Evolutionary conservation across 2,888 invertebrate genomes (phyloP).

Genomic region (Sarcophaga variegata): DNA sequence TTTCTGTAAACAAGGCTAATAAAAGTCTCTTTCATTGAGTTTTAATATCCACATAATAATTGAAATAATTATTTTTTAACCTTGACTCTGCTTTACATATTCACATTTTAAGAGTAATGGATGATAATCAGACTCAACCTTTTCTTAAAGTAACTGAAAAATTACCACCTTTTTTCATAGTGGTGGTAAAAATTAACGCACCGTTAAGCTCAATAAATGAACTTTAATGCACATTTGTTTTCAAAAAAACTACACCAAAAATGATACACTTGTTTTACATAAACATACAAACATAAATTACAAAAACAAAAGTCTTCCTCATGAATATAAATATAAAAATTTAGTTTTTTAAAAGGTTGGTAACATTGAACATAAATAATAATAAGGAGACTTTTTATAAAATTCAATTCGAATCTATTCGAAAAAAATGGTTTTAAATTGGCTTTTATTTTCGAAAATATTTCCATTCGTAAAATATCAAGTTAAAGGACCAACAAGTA

Average conservation of each 20-base stretch:
- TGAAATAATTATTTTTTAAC: conserved; percentile 46
- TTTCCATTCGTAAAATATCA: too few species aligned
- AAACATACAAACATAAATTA: neutral
- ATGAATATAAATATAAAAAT: neutral
- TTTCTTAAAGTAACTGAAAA: conserved; percentile 44
- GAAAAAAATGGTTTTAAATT: too few species aligned
- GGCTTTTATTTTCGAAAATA: too few species aligned
- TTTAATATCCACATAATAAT: conserved; percentile 25
- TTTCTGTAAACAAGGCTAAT: conserved; percentile 1
- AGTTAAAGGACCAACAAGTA: too few species aligned
- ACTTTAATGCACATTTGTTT: conserved; percentile 36
- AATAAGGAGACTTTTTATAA: too few species aligned
- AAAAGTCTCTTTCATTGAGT: neutral
- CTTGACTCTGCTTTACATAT: conserved; percentile 38
- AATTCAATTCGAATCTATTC: too few species aligned
- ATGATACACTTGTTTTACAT: conserved; percentile 1
- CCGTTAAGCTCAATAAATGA: conserved; percentile 60
- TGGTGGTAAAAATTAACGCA: conserved; percentile 59
- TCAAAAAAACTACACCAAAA: conserved; percentile 12
- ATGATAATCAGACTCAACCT: conserved; percentile 20
- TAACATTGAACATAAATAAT: too few species aligned
- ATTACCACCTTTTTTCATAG: conserved; percentile 34
- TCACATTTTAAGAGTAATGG: conserved; percentile 8
- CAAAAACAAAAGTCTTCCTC: conserved; percentile 19
- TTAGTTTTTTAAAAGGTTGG: neutral